Base-by-base conservation (phyloP, 2,888 invertebrate genomes). In the Eilema caniola region DNA sequence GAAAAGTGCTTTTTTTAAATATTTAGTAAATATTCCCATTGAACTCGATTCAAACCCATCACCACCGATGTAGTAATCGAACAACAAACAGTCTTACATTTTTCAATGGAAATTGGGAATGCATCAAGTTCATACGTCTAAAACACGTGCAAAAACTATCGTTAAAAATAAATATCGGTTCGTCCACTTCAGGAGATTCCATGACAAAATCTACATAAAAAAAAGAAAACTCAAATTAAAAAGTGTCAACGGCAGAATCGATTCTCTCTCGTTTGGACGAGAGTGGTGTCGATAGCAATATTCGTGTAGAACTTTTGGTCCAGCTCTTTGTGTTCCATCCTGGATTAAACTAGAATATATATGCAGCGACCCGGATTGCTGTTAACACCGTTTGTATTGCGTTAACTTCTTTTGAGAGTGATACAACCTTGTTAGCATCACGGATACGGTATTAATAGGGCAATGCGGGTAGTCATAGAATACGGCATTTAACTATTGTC, bases 161-260 rank as follows among this genome's bases (percentile, higher is more conserved):
- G 28, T 61, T 57, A 69, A 74, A 74, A 78, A 69, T 69, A 69
- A 71, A 77, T 72, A 73, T 24, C 7, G 62, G 56, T 68, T 77
- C 67, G 47, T 69, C n/a, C 53, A 66, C 24, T 70, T 24, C 24
- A 28, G 1, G 68, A 57, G 57, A 28, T 31, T 63, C 63, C 24
- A 62, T 14, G 4, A 66, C 56, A 72, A 76, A 78, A 80, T 75
- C 65, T 28, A 70, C 73, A 74, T 66, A 75, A 80, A 88, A 86
- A 86, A 85, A 73, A 70, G 66, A 74, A 76, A 78, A 80, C 82
- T 81, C 83, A 87, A 89, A 88, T 89, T 88, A 88, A 90, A 89
- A 89, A 85, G 87, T 88, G 89, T 88, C 89, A 89, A 79, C 76
- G 78, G 71, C 87, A 88, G 85, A 82, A 81, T 74, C 76, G 80